A percentile compares a stretch with the other conserved stretches of the same genome.
These are phyloP conservation scores for Dinothrombium tinctorium DNA, from an alignment of 1,140 invertebrate genomes.

Conservation along the genomic window DNA sequence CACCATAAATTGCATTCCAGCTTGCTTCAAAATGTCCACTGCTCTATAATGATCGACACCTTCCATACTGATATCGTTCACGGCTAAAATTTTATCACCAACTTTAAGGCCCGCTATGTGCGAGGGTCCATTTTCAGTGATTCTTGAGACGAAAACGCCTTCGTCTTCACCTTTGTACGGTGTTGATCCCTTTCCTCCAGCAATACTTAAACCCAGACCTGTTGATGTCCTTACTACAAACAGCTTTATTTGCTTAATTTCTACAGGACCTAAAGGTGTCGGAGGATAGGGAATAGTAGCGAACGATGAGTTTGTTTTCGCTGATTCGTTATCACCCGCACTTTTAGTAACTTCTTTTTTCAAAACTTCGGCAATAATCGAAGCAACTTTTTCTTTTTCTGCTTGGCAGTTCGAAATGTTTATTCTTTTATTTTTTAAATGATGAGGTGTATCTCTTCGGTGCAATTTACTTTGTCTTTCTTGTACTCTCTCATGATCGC, in stretches of 20 bases:
- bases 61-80: slow-evolving; percentile 64
- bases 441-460: slow-evolving; percentile 81
- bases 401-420: slow-evolving; percentile 25
- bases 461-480: slow-evolving; percentile 32
- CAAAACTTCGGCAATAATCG: slow-evolving; percentile 10
- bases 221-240: slow-evolving; percentile 23
- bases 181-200: slow-evolving; percentile 71
- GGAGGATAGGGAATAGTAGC: neutral
- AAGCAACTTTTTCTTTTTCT: slow-evolving; percentile 18
- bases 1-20: slow-evolving; percentile 55
- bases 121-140: slow-evolving; percentile 67
- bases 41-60: slow-evolving; percentile 83
- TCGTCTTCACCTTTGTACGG: slow-evolving; percentile 84
- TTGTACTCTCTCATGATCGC: slow-evolving; percentile 2
- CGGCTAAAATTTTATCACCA: slow-evolving; percentile 79
- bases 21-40: slow-evolving; percentile 74
- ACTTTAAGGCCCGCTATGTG: slow-evolving; percentile 52
- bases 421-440: slow-evolving; percentile 89
- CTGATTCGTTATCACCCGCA: slow-evolving; percentile 2
- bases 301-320: neutral
- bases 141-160: slow-evolving; percentile 37
- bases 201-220: slow-evolving; percentile 64
- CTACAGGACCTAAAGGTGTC: neutral
- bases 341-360: neutral
- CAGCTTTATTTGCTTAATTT: slow-evolving; percentile 36